Evolutionary conservation across 1,140 invertebrate species (phyloP), one percentile per base, ranked within the genome.

Genomic region (Chelonus insularis): DNA sequence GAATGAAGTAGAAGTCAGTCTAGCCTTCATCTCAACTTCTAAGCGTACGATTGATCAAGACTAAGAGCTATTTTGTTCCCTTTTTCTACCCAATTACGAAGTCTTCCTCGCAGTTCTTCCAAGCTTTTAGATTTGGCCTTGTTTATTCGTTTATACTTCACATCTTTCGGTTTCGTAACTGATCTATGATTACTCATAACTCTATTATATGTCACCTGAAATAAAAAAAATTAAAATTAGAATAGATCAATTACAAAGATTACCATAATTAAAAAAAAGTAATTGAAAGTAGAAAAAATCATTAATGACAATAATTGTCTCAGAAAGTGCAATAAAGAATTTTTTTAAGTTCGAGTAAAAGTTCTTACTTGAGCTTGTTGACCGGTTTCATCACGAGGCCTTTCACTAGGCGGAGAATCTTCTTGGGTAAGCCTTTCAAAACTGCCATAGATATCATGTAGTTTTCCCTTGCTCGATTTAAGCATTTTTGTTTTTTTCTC

Each of bases 171-270:
- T 78, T 94, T 94, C 1, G 91, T 93, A 39, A 95, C 92, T 43
- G 91, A 92, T 62, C 92, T 84, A 78, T 94, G 92, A 76, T 94
- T 94, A 20, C 89, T 91, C 92, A 94, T 94, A 45, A 94, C 91
- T 64, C 91, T 83, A 77, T 93, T 94, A 76, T 92, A 94, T 6
- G 89, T 91, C 9, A 91, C 88, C 70, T 89, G 85, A 37, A n/a
- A 52, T 4, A 12, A 4, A 12, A 37, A 55, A 55, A 74, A 75
- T n/a, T 11, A 43, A 5, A 51, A 60, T 29, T 29, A 3, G 7
- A 29, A 29, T 7, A 3, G 25, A 29, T 29, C 25, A 29, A n/a
- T n/a, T n/a, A n/a, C n/a, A n/a, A n/a, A n/a, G n/a, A n/a, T n/a
- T 39, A 12, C 14, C 5, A n/a, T 39, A 12, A 39, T 39, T 39